Base-by-base conservation (phyloP, 1,140 invertebrate genomes). In the Uloborus diversus region DNA sequence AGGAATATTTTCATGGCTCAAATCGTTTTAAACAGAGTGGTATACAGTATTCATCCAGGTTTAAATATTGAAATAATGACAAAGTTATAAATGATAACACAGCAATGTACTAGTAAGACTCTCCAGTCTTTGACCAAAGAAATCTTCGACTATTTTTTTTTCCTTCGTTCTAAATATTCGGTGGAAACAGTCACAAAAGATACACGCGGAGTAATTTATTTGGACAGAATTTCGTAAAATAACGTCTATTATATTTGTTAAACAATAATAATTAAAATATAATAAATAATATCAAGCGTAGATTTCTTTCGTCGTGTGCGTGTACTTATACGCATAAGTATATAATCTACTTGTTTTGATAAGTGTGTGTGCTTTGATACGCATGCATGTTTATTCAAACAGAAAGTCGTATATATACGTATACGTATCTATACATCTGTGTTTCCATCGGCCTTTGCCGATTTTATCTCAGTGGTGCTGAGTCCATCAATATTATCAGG, bases 1-100 rank as follows among this genome's bases (percentile, higher is more conserved):
- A 68, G 47, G 69, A 79, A 79, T 79, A 79, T 79, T 79, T 79
- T 69, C 76, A 17, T 69, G 64, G 25, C 64, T 79, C 53, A 59
- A 68, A 69, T 79, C 30, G 37, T 68, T 69, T 79, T 79, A 59
- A 69, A 25, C 30, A 75, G 47, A 30, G 28, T 64, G 47, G 47
- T 57, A 76, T 65, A 59, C 33, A 47, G 53, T 62, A 66, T 51
- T 68, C 53, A 68, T 61, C 25, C 25, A 66, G 30, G 33, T 79
- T 68, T 27, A 47, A 30, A 66, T 37, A 73, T 33, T 42, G 47
- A 27, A 51, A 25, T 51, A 51, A 53, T 65, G 65, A 23, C 53
- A 28, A 30, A 14, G 51, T 64, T 7, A 14, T 20, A 27, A 65
- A 37, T 32, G 13, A 42, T 35, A 56, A 71, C 27, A 25, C 51